Evolutionary conservation across 2,113 vertebrate species (phyloP).

Genomic region (Anguilla rostrata): DNA sequence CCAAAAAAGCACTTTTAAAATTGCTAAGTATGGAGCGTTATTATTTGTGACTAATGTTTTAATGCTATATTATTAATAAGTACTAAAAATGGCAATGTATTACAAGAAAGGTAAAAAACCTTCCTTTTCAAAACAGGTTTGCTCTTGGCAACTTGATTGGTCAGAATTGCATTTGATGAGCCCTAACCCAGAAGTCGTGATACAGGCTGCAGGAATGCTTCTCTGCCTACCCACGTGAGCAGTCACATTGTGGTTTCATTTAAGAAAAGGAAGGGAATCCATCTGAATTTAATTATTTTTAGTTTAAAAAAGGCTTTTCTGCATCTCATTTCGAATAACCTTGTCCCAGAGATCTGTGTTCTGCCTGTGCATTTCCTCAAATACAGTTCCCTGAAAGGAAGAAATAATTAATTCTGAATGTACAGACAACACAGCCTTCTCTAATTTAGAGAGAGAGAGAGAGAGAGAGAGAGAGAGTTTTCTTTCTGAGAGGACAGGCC

Average conservation of each 20-base stretch:
- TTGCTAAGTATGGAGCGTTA: too few relatives aligned
- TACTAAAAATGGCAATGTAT: too few relatives aligned
- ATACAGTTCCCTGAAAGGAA: neutral
- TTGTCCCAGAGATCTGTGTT: neutral
- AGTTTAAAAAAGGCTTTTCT: too few relatives aligned
- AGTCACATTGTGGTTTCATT: neutral
- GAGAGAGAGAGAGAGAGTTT: neutral
- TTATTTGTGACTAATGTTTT: too few relatives aligned
- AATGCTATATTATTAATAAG: too few relatives aligned
- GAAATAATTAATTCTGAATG: too few relatives aligned
- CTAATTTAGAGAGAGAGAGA: neutral
- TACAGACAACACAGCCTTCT: too few relatives aligned
- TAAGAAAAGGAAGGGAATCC: neutral
- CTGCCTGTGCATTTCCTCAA: neutral
- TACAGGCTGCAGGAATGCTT: neutral
- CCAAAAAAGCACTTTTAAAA: too few relatives aligned
- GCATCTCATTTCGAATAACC: neutral
- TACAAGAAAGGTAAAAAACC: too few relatives aligned
- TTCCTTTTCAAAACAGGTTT: too few relatives aligned
- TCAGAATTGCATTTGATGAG: neutral
- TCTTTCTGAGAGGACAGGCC: neutral
- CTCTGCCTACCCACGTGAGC: neutral
- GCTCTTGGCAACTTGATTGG: too few relatives aligned
- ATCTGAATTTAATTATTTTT: conserved; percentile 7
- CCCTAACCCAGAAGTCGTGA: neutral